phyloP scores from a whole-genome alignment of 2,113 vertebrate species.

The Hystrix brachyura region DNA sequence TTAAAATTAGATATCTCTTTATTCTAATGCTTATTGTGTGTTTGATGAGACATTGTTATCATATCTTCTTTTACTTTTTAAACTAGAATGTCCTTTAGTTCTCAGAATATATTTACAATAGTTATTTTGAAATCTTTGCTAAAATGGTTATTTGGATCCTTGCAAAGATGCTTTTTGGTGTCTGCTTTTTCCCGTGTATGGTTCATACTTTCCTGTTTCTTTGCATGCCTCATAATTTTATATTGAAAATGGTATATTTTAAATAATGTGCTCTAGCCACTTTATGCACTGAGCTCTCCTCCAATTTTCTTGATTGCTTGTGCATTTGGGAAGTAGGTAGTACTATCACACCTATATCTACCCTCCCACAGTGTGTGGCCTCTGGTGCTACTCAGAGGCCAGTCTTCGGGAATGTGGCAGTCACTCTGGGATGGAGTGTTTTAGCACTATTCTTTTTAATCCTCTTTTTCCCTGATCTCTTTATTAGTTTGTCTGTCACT shows the following conservation, averaged over 20 bases:
- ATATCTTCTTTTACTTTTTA: not conserved
- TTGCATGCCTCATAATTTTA: not conserved
- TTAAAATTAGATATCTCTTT: not conserved
- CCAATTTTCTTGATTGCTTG: not conserved
- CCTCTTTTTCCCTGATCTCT: not conserved
- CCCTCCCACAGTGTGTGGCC: not conserved
- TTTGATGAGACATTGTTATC: not conserved
- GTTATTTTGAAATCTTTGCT: not conserved
- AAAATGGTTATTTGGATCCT: not conserved
- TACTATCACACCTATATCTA: not conserved
- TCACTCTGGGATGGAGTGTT: not conserved
- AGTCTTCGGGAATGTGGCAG: not conserved
- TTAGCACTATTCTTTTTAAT: not conserved
- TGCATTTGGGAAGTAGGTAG: not conserved
- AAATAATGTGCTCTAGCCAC: not conserved
- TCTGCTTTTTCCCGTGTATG: not conserved
- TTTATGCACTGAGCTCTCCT: not conserved
- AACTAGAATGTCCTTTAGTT: not conserved
- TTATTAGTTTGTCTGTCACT: conserved; percentile 8
- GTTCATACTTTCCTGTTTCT: not conserved
- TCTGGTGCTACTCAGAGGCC: not conserved
- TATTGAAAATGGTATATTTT: not conserved
- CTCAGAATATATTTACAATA: not conserved
- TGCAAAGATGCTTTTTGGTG: not conserved
- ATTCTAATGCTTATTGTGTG: not conserved